Evolutionary conservation across 2,797 vertebrate species (phyloP).

Genomic region (Prionace glauca): DNA sequence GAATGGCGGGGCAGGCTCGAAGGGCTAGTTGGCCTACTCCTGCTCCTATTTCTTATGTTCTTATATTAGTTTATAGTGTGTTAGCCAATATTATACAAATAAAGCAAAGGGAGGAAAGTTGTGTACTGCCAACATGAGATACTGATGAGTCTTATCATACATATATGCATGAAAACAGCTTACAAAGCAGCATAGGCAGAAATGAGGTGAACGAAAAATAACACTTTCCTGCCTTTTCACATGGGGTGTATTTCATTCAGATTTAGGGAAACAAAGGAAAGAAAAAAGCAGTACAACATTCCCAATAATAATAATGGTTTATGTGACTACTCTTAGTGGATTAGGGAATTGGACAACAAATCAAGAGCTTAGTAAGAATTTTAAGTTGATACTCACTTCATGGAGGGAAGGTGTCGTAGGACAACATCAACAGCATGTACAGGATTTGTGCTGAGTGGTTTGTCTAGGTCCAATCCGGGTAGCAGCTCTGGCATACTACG

Average conservation of each 20-base stretch:
- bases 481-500: conserved; percentile 86
- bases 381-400: conserved; percentile 73
- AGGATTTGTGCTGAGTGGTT: conserved; percentile 99
- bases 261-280: background rate
- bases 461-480: conserved; percentile 80
- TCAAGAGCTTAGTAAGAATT: background rate
- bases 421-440: conserved; percentile 97
- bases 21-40: too few relatives aligned
- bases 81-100: background rate
- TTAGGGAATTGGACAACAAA: background rate
- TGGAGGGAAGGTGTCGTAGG: conserved; percentile 93
- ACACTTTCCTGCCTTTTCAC: background rate
- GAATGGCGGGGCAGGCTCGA: too few relatives aligned
- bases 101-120: background rate
- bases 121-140: background rate
- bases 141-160: background rate
- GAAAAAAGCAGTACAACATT: background rate
- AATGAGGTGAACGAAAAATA: background rate
- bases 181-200: background rate
- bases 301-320: background rate
- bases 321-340: background rate
- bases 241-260: background rate
- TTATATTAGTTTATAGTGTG: background rate
- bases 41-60: too few relatives aligned
- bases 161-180: background rate